These are phyloP conservation scores for Malurus leucopterus DNA, from an alignment of 2,797 vertebrate genomes.

Conservation along the genomic window DNA sequence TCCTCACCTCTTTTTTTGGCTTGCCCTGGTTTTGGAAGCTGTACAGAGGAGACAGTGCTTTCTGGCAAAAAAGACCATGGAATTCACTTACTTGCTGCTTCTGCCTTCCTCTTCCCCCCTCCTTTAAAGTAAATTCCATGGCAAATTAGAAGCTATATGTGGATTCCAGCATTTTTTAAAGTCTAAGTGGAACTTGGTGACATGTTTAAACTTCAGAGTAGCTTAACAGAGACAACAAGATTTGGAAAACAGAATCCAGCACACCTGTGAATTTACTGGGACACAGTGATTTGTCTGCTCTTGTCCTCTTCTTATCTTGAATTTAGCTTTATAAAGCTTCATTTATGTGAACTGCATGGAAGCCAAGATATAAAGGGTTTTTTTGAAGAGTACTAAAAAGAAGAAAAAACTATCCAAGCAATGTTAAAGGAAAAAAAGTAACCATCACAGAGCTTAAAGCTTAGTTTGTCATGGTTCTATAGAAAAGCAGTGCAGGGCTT, in stretches of 20 bases:
- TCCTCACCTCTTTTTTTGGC: not conserved
- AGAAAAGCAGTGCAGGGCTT: not conserved
- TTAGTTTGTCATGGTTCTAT: not conserved
- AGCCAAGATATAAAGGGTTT: not conserved
- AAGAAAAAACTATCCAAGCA: not conserved
- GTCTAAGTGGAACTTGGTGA: not conserved
- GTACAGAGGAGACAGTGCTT: conserved; percentile 7
- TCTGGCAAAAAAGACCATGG: not conserved
- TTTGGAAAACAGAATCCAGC: not conserved
- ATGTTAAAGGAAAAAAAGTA: not conserved
- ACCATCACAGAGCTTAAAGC: not conserved
- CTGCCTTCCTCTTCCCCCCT: not conserved
- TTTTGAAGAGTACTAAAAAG: not conserved
- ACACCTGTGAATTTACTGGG: not conserved
- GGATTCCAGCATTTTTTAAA: not conserved
- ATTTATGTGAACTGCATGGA: conserved; percentile 3
- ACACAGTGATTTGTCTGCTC: not conserved
- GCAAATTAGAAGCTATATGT: not conserved
- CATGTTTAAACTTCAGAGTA: conserved; percentile 4
- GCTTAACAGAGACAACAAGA: not conserved
- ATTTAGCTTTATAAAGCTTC: conserved; percentile 7
- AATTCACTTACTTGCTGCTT: conserved; percentile 13
- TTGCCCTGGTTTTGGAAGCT: conserved; percentile 19
- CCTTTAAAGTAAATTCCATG: conserved; percentile 36
- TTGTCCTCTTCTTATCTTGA: not conserved